Percentiles rank a stretch among this genome's conserved stretches.
These are phyloP conservation scores for Bactericera cockerelli DNA, from an alignment of 1,140 invertebrate genomes.

Conservation along the genomic window DNA sequence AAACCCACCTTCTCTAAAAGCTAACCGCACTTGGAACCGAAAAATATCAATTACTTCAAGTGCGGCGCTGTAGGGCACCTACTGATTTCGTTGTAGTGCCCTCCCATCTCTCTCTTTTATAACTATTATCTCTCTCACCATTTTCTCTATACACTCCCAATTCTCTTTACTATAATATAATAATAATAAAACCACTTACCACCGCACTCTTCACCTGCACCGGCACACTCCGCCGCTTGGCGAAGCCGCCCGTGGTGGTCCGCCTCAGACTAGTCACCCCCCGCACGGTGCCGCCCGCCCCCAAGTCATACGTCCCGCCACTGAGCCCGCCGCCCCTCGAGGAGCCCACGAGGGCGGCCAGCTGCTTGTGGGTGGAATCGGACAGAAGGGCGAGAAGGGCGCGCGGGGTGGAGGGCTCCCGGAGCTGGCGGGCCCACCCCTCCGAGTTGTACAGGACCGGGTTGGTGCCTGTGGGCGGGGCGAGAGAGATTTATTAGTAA, in stretches of 20 bases:
- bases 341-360: slow-evolving; percentile 15
- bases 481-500: no score
- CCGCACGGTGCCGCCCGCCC: slow-evolving; percentile 53
- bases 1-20: neutral
- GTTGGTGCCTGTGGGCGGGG: slow-evolving; percentile 74
- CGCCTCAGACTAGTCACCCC: slow-evolving; percentile 74
- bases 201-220: slow-evolving; percentile 80
- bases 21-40: slow-evolving; percentile 5
- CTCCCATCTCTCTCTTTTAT: no score
- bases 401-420: slow-evolving; percentile 55
- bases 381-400: slow-evolving; percentile 65
- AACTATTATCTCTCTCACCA: no score
- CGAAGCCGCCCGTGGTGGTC: slow-evolving; percentile 64
- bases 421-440: slow-evolving; percentile 74
- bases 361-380: slow-evolving; percentile 50
- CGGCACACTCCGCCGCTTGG: slow-evolving; percentile 77
- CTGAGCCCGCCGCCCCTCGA: slow-evolving; percentile 45
- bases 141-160: no score
- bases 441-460: slow-evolving; percentile 81
- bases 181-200: slow-evolving; percentile 27
- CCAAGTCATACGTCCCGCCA: slow-evolving; percentile 52
- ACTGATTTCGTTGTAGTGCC: neutral
- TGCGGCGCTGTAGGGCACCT: no score
- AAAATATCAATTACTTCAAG: no score
- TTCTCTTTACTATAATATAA: no score